A percentile compares a stretch with the other conserved stretches of the same genome.
Evolutionary conservation across 2,113 vertebrate genomes (phyloP).

Genomic region (Melanostigma gelatinosum): DNA sequence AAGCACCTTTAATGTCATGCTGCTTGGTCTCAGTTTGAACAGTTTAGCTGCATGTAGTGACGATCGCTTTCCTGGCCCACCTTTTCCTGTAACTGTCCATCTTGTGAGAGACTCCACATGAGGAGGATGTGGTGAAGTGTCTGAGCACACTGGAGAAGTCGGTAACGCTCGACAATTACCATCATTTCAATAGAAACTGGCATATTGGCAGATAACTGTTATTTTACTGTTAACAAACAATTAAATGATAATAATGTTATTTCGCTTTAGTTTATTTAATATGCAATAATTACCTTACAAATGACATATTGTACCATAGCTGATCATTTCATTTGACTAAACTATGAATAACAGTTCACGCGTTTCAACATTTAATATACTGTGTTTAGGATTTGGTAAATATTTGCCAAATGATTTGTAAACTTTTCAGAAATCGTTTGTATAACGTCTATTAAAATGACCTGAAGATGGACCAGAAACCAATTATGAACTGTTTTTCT

Average conservation of each 20-base stretch:
- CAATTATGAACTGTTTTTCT: too few relatives aligned
- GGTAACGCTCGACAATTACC: not conserved
- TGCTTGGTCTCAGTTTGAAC: not conserved
- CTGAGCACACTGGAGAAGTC: not conserved
- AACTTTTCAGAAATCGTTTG: too few relatives aligned
- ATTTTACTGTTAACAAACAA: not conserved
- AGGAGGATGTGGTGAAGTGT: constrained; percentile 3
- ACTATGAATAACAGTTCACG: too few relatives aligned
- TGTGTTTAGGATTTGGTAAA: too few relatives aligned
- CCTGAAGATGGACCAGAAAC: too few relatives aligned
- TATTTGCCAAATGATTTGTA: too few relatives aligned
- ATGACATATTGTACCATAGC: too few relatives aligned
- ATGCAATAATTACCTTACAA: not conserved
- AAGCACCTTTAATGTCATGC: constrained; percentile 2
- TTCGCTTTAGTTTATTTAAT: not conserved
- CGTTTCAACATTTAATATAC: too few relatives aligned
- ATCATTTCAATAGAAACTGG: not conserved
- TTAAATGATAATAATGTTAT: not conserved
- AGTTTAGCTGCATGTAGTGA: not conserved
- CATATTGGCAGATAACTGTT: not conserved
- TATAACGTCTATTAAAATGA: too few relatives aligned
- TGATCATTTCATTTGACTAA: too few relatives aligned
- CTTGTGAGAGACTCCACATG: not conserved
- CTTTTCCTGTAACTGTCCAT: constrained; percentile 19
- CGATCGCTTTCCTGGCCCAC: not conserved